Evolutionary conservation across 1,140 invertebrate species (phyloP).

Genomic region (Drosophila truncata): DNA sequence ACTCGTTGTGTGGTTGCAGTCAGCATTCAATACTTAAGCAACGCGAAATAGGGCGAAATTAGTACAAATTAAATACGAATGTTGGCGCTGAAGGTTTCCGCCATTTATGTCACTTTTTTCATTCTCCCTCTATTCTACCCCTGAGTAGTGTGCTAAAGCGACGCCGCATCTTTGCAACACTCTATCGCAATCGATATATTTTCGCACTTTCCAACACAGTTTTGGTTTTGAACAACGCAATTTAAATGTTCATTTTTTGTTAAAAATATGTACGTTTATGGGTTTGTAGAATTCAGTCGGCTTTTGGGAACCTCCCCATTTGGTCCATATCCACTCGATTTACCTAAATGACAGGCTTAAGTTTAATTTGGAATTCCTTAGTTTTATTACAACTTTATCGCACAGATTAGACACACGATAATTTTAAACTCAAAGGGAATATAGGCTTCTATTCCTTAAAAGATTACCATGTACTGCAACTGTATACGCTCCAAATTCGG

Average conservation of each 20-base stretch:
- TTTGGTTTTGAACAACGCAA: not conserved
- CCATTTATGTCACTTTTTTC: constrained; percentile 84
- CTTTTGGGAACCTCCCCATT: too few relatives aligned
- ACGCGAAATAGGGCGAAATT: constrained; percentile 41
- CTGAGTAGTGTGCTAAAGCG: constrained; percentile 46
- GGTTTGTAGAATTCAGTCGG: not conserved
- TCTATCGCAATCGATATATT: constrained; percentile 41
- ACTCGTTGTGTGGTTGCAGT: constrained; percentile 24
- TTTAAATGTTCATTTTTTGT: not conserved
- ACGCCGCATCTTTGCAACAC: constrained; percentile 20
- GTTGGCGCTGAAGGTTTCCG: constrained; percentile 82
- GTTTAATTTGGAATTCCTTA: too few relatives aligned
- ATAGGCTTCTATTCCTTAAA: not conserved
- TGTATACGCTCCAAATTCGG: too few relatives aligned
- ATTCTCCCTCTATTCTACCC: constrained; percentile 66
- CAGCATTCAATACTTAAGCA: constrained; percentile 23
- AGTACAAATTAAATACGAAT: constrained; percentile 81
- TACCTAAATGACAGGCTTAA: too few relatives aligned
- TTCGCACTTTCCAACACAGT: constrained; percentile 2
- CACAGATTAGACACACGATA: constrained; percentile 5
- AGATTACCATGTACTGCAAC: not conserved
- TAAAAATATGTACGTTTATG: not conserved
- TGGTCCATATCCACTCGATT: too few relatives aligned
- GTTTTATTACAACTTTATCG: not conserved
- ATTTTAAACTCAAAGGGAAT: not conserved